A percentile compares a stretch with the other conserved stretches of the same genome.
These are phyloP conservation scores for Pyrgilauda ruficollis DNA, from an alignment of 2,113 vertebrate species.

Conservation along the genomic window DNA sequence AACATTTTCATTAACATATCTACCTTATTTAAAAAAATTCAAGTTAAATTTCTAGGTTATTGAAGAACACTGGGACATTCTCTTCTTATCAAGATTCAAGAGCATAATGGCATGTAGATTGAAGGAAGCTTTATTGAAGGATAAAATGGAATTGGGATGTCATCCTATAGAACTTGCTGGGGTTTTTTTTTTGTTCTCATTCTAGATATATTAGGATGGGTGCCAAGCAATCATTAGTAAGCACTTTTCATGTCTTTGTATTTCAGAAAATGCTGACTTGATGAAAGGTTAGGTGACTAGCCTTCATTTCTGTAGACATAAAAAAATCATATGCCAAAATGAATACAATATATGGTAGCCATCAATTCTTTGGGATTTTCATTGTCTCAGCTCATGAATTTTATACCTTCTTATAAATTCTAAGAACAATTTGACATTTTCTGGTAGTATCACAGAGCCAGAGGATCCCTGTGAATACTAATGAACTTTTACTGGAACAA, in stretches of 20 bases:
- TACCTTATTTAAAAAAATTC: neutral
- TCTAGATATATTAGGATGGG: neutral
- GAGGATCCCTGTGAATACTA: constrained; percentile 3
- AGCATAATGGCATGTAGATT: neutral
- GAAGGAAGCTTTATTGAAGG: neutral
- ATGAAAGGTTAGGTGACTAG: neutral
- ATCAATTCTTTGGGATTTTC: constrained; percentile 45
- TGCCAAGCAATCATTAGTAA: constrained; percentile 12
- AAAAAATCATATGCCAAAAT: constrained; percentile 19
- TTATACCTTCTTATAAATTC: constrained; percentile 52
- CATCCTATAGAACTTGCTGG: neutral
- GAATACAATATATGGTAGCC: constrained; percentile 2
- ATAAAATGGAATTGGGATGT: neutral
- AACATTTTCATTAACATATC: neutral
- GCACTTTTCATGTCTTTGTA: neutral
- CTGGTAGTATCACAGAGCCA: neutral
- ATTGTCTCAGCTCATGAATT: constrained; percentile 48
- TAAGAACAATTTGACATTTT: constrained; percentile 57
- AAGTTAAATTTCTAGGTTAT: neutral
- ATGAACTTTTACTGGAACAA: constrained; percentile 12
- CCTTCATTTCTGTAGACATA: neutral
- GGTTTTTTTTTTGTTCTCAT: neutral
- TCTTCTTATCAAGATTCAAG: neutral
- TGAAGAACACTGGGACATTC: neutral
- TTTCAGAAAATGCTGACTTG: neutral